phyloP scores from a whole-genome alignment of 2,113 vertebrate genomes.

The Peromyscus maniculatus region DNA sequence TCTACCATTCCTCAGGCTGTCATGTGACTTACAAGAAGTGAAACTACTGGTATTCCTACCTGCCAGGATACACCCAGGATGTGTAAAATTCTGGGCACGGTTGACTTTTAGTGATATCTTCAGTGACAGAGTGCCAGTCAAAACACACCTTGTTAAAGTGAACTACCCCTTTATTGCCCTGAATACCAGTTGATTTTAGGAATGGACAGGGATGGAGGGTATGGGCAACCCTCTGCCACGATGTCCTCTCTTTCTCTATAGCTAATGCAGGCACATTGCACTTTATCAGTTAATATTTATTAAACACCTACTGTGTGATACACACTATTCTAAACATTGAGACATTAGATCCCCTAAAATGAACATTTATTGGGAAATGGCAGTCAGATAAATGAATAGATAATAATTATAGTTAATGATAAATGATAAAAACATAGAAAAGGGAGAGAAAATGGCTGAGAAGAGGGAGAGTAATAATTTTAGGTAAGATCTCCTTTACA shows the following conservation, averaged over 20 bases:
- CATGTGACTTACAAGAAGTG: background rate
- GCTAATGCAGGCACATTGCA: background rate
- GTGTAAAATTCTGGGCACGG: background rate
- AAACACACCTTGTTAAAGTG: background rate
- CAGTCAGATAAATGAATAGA: background rate
- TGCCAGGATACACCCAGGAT: background rate
- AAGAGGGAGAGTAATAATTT: background rate
- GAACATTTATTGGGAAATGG: background rate
- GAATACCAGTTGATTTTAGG: background rate
- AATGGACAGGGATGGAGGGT: background rate
- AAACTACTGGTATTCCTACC: background rate
- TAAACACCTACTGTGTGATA: background rate
- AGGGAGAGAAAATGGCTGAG: background rate
- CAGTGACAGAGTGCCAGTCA: background rate
- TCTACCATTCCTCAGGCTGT: background rate
- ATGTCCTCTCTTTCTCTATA: background rate
- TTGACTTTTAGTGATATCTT: conserved; percentile 40
- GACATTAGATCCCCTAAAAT: background rate
- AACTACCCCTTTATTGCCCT: background rate
- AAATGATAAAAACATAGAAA: conserved; percentile 11
- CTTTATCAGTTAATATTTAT: background rate
- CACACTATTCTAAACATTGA: conserved; percentile 19
- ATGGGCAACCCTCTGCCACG: background rate
- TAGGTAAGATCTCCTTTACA: background rate
- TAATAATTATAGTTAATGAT: conserved; percentile 32